These are phyloP conservation scores for Gobio gobio DNA, from an alignment of 2,113 vertebrate genomes.

Conservation along the genomic window DNA sequence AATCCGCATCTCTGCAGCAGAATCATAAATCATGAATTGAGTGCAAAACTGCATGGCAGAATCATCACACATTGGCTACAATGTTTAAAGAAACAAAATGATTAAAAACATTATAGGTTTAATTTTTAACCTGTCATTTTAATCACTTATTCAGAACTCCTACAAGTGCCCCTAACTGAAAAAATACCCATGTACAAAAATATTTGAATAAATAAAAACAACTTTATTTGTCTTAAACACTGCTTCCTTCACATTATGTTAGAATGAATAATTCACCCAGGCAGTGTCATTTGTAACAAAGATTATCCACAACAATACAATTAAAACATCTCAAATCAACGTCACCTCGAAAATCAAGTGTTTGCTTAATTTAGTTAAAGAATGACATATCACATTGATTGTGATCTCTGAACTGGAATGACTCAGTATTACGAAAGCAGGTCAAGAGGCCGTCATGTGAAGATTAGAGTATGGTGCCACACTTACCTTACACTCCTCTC, in stretches of 20 bases:
- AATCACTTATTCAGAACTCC: background rate
- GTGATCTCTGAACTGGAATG: background rate
- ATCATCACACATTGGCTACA: background rate
- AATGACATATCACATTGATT: background rate
- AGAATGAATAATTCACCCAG: background rate
- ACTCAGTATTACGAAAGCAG: background rate
- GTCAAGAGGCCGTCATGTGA: slow-evolving; percentile 15
- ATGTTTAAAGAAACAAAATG: background rate
- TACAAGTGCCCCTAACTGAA: background rate
- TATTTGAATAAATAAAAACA: background rate
- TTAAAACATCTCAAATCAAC: background rate
- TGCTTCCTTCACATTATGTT: background rate
- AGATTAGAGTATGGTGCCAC: slow-evolving; percentile 16
- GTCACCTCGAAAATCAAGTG: background rate
- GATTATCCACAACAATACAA: background rate
- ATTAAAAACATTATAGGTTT: no score
- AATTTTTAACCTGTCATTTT: background rate
- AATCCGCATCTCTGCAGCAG: background rate
- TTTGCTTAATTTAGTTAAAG: background rate
- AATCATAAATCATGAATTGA: background rate
- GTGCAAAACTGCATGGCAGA: background rate
- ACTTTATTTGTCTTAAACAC: no score
- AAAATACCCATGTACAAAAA: background rate
- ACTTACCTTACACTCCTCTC: slow-evolving; percentile 14
- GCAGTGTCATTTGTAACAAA: background rate